Evolutionary conservation across 2,888 invertebrate species (phyloP).

Genomic region (Abrostola tripartita): DNA sequence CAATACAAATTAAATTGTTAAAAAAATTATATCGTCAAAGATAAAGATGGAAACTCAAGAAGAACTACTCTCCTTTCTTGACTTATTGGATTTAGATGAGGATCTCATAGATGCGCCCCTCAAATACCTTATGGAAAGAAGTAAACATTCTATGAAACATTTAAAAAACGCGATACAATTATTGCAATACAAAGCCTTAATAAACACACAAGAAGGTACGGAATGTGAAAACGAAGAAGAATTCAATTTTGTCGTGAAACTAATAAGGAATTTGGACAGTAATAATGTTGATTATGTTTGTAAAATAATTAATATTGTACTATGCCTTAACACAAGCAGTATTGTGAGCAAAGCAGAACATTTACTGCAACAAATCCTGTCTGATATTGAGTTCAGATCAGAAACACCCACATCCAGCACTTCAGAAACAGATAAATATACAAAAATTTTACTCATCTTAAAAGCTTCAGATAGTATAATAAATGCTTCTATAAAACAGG

Average conservation of each 20-base stretch:
- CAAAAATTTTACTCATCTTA: conserved; percentile 60
- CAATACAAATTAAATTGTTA: neutral
- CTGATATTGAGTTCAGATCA: conserved; percentile 59
- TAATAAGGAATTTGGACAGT: conserved; percentile 63
- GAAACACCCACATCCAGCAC: conserved; percentile 23
- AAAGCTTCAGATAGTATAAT: conserved; percentile 75
- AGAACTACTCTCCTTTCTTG: conserved; percentile 74
- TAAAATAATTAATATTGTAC: conserved; percentile 70
- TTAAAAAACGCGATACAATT: conserved; percentile 71
- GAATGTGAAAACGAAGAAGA: conserved; percentile 79
- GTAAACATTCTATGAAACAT: conserved; percentile 66
- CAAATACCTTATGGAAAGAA: conserved; percentile 71
- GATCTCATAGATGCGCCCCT: conserved; percentile 75
- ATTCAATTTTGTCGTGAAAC: conserved; percentile 71
- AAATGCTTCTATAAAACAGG: conserved; percentile 64
- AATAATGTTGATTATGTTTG: conserved; percentile 72
- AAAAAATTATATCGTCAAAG: neutral
- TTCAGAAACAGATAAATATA: conserved; percentile 29
- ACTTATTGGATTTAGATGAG: conserved; percentile 82
- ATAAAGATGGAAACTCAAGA: conserved; percentile 55
- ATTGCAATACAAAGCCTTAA: conserved; percentile 79
- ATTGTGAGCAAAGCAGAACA: conserved; percentile 78
- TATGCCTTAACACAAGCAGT: conserved; percentile 69
- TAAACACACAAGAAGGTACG: conserved; percentile 75
- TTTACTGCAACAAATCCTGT: conserved; percentile 79